phyloP scores from a whole-genome alignment of 2,888 invertebrate genomes.

The Drosophila borealis region DNA sequence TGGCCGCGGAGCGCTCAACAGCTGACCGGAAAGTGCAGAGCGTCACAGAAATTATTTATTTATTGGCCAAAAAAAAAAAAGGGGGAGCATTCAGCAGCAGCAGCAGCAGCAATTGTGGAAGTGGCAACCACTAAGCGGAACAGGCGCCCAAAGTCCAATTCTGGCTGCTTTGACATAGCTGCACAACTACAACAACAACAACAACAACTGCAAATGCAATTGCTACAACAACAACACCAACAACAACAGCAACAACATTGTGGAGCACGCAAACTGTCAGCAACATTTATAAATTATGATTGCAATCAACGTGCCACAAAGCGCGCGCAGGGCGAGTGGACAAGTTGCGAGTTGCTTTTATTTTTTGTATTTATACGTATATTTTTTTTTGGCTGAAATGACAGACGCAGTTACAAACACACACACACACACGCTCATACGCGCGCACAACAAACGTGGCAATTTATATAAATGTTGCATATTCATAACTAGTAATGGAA shows the following conservation, averaged over 20 bases:
- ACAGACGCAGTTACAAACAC: conserved; percentile 58
- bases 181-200: conserved; percentile 4
- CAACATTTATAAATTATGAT: conserved; percentile 81
- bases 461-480: conserved; percentile 76
- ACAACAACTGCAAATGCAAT: conserved; percentile 7
- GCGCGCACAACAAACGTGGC: conserved; percentile 58
- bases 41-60: conserved; percentile 63
- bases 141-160: conserved; percentile 29
- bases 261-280: conserved; percentile 68
- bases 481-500: conserved; percentile 73
- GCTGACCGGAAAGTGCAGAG: conserved; percentile 11
- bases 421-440: conserved; percentile 14
- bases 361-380: conserved; percentile 16
- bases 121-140: conserved; percentile 9
- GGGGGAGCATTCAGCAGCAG: not conserved
- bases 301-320: conserved; percentile 78
- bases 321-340: conserved; percentile 49
- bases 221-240: conserved; percentile 13
- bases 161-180: conserved; percentile 25
- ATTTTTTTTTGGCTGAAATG: conserved; percentile 52
- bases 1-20: conserved; percentile 24
- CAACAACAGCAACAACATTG: conserved; percentile 30
- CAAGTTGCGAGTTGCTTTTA: conserved; percentile 40
- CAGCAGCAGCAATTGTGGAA: conserved; percentile 5
- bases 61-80: conserved; percentile 38